Conservation (phyloP, 2,888 invertebrate species). For the Drosophila formosana region DNA sequence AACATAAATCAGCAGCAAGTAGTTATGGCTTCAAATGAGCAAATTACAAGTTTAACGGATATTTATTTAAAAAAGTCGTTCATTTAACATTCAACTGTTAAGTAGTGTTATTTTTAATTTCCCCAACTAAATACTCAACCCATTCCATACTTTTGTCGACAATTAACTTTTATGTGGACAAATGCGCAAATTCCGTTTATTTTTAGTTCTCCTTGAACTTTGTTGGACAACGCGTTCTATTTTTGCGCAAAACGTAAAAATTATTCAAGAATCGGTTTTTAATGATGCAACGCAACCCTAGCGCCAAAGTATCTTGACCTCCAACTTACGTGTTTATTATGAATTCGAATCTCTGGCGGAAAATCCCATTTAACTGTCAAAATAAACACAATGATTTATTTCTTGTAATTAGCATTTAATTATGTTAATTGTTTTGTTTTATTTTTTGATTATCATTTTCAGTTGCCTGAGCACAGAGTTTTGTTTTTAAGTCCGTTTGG, state of each 20-base stretch:
- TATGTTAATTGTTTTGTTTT: slow-evolving; percentile 24
- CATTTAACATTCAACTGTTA: neutral
- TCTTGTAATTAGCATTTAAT: slow-evolving; percentile 50
- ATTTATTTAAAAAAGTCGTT: too few species aligned
- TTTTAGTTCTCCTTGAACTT: neutral
- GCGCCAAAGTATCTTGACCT: neutral
- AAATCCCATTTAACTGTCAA: neutral
- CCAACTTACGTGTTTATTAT: neutral
- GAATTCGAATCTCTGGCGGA: neutral
- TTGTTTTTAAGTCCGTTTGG: slow-evolving; percentile 25
- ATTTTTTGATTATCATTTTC: slow-evolving; percentile 62
- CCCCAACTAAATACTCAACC: neutral
- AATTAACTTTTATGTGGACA: slow-evolving; percentile 1
- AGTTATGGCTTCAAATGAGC: too few species aligned
- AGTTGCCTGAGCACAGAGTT: slow-evolving; percentile 62
- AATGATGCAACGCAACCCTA: neutral
- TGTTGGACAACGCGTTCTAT: neutral
- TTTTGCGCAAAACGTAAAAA: neutral
- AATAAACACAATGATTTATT: slow-evolving; percentile 60
- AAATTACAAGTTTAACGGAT: too few species aligned
- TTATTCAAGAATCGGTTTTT: neutral
- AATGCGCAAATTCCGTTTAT: neutral
- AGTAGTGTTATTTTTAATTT: neutral
- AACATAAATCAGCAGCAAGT: too few species aligned
- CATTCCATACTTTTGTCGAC: neutral